Percentiles rank a stretch among this genome's conserved stretches.
Conservation (phyloP, 2,888 invertebrate species). For the Scaptomyza cyrtandrae region DNA sequence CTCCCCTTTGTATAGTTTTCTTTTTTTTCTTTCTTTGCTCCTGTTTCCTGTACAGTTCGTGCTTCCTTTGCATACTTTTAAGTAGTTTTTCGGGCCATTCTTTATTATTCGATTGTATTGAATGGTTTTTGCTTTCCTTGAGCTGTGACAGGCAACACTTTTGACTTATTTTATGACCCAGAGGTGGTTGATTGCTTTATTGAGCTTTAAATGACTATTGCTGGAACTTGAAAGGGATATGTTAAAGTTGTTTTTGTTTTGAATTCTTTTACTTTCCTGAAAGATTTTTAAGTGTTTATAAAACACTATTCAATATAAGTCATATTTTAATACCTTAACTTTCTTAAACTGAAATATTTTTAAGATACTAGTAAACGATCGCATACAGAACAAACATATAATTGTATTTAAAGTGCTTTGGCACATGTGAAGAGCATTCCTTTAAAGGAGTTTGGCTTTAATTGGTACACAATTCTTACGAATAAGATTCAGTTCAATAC, state of each 20-base stretch:
- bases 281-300: background rate
- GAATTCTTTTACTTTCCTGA: background rate
- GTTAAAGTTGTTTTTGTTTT: background rate
- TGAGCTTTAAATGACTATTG: slow-evolving; percentile 49
- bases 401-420: slow-evolving; percentile 26
- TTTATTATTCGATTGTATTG: slow-evolving; percentile 54
- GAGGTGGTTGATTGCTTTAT: slow-evolving; percentile 59
- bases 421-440: slow-evolving; percentile 9
- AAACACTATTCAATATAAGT: no score
- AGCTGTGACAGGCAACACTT: slow-evolving; percentile 49
- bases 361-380: no score
- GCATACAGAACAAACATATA: background rate
- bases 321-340: no score
- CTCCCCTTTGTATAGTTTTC: slow-evolving; percentile 10
- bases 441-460: slow-evolving; percentile 12
- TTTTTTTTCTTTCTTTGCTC: slow-evolving; percentile 1
- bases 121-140: slow-evolving; percentile 59
- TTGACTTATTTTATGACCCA: slow-evolving; percentile 69
- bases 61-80: slow-evolving; percentile 42
- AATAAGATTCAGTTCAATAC: slow-evolving; percentile 29
- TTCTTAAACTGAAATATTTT: no score
- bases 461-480: slow-evolving; percentile 19
- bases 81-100: slow-evolving; percentile 69
- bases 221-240: slow-evolving; percentile 7
- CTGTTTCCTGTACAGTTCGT: slow-evolving; percentile 61